Conservation (phyloP, 2,888 invertebrate species). For the Diarsia rubi region DNA sequence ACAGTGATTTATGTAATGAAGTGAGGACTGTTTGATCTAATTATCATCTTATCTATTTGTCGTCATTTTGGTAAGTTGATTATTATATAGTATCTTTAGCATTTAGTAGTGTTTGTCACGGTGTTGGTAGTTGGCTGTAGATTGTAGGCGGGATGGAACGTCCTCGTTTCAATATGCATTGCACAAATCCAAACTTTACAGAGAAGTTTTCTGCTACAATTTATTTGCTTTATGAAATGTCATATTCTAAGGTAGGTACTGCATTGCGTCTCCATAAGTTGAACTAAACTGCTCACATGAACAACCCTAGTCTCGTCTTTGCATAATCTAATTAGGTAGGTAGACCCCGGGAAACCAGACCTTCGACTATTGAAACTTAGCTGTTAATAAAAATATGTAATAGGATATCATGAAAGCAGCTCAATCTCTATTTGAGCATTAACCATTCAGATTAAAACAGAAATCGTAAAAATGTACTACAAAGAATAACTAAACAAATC, state of each 20-base stretch:
- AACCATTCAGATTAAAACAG: not conserved
- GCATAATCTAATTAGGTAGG: slow-evolving; percentile 57
- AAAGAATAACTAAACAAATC: not conserved
- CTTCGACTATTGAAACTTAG: slow-evolving; percentile 3
- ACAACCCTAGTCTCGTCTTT: slow-evolving; percentile 9
- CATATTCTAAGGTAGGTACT: slow-evolving; percentile 29
- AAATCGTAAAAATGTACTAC: not conserved
- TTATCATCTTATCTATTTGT: slow-evolving; percentile 71
- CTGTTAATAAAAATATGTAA: not conserved
- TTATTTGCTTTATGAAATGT: slow-evolving; percentile 15
- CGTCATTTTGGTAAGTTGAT: slow-evolving; percentile 78
- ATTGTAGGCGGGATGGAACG: slow-evolving; percentile 80
- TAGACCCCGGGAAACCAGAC: slow-evolving; percentile 29
- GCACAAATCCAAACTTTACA: slow-evolving; percentile 42
- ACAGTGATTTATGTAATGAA: slow-evolving; percentile 81
- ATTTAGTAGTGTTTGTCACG: slow-evolving; percentile 72
- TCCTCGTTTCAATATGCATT: slow-evolving; percentile 69
- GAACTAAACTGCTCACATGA: slow-evolving; percentile 10
- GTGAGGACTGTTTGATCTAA: slow-evolving; percentile 75
- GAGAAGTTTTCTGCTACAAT: slow-evolving; percentile 23
- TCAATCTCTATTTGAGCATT: not conserved
- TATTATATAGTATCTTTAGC: slow-evolving; percentile 41
- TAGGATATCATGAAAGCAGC: not conserved
- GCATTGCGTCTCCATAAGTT: slow-evolving; percentile 50
- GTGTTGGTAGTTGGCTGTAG: slow-evolving; percentile 74